Base-by-base conservation (phyloP, 2,113 vertebrate genomes). In the Sceloporus undulatus region DNA sequence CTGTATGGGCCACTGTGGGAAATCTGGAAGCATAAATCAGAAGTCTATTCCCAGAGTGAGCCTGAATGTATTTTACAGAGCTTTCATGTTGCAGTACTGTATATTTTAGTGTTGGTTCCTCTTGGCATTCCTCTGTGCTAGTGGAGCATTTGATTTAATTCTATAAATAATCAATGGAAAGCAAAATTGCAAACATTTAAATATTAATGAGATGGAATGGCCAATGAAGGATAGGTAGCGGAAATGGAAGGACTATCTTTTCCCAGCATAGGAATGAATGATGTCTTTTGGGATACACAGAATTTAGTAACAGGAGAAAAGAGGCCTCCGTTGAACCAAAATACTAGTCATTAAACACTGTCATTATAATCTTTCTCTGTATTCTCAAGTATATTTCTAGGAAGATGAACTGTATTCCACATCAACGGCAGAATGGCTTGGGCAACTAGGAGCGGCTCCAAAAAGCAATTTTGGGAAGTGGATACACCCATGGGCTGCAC, bases 131-230 rank as follows among this genome's bases (percentile, higher is more conserved):
- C 11, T 88, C 14, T 77, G 68, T 0, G 65, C 5, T 42, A 86
- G 9, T 0, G 38, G 1, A 25, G 23, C 80, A 77, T 23, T 93
- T 5, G 0, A 42, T 88, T 89, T 71, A 88, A 4, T 65, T 40
- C 7, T 71, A 82, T 75, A 4, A 91, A 81, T 79, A 87, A 86
- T 0, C 0, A 1, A 56, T 76, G 84, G 70, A 74, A 85, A 85
- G 78, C n/a, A 85, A 85, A 85, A 76, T n/a, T 81, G n/a, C 78
- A 89, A 85, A 80, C n/a, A 9, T 89, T 89, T 54, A 89, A 89
- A 76, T 1, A 78, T 68, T 38, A 83, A 87, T 16, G 0, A 0
- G 84, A 82, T 40, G 83, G 19, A 75, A 42, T 38, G 1, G 5
- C n/a, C 19, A 77, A 52, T 71, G 4, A 91, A 82, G 42, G 73